A percentile compares a stretch with the other conserved stretches of the same genome.
Evolutionary conservation across 2,797 vertebrate genomes (phyloP).

Genomic region (Myripristis murdjan): DNA sequence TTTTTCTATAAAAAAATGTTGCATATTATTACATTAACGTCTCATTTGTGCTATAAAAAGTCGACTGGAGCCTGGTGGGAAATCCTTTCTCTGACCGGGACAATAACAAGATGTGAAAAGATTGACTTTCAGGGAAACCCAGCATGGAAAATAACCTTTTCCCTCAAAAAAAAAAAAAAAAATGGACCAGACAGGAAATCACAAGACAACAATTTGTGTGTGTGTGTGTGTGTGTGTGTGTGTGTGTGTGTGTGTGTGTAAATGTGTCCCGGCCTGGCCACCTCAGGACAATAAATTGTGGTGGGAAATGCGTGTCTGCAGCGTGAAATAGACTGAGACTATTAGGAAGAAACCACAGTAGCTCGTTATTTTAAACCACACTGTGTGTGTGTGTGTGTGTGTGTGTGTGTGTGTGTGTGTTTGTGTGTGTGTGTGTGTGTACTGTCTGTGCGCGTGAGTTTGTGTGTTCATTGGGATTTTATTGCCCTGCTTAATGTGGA

Average conservation of each 20-base stretch:
- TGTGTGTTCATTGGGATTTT: conserved; percentile 45
- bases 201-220: conserved; percentile 12
- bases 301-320: conserved; percentile 61
- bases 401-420: conserved; percentile 4
- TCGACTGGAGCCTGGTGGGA: background rate
- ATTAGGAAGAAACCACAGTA: conserved; percentile 64
- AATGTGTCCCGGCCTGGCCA: conserved; percentile 13
- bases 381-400: conserved; percentile 25
- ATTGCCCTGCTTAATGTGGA: conserved; percentile 60
- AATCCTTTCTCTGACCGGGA: background rate
- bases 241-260: conserved; percentile 12
- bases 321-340: conserved; percentile 64
- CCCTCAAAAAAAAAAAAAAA: conserved; percentile 25
- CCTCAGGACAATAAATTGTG: conserved; percentile 46
- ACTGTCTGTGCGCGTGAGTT: conserved; percentile 9
- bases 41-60: too few species aligned
- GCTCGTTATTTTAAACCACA: conserved; percentile 39
- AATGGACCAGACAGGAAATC: conserved; percentile 38
- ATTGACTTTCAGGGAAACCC: background rate
- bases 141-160: conserved; percentile 24
- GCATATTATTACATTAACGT: too few species aligned
- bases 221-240: conserved; percentile 22
- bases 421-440: conserved; percentile 5
- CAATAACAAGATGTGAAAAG: background rate
- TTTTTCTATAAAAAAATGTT: too few species aligned